phyloP scores from a whole-genome alignment of 2,888 invertebrate species.

The Himalopsyche japonica region DNA sequence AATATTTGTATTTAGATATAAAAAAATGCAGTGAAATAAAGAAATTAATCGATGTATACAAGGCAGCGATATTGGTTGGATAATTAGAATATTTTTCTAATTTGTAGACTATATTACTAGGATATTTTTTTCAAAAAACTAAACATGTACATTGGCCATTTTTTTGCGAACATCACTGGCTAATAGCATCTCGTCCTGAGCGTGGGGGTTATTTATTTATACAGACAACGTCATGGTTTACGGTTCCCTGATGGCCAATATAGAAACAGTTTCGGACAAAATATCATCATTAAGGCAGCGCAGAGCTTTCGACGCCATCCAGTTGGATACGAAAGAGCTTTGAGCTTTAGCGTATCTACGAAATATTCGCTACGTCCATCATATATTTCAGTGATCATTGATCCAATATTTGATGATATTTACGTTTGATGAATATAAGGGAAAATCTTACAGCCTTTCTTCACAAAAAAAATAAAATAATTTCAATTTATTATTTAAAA shows the following conservation, averaged over 20 bases:
- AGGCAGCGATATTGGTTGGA: no score
- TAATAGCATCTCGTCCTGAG: neutral
- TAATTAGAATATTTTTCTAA: no score
- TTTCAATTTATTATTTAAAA: no score
- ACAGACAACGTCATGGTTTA: constrained; percentile 1
- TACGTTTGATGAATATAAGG: neutral
- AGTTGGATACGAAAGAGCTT: neutral
- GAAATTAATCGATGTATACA: no score
- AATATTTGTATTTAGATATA: no score
- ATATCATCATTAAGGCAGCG: constrained; percentile 17
- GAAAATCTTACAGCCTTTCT: no score
- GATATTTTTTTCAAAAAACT: no score
- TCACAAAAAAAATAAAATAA: no score
- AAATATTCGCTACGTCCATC: neutral
- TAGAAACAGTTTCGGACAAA: constrained; percentile 15
- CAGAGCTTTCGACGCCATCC: neutral
- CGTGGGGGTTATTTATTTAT: constrained; percentile 10
- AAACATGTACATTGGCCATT: no score
- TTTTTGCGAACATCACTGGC: neutral
- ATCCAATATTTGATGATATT: neutral
- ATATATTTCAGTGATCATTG: neutral
- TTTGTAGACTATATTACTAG: no score
- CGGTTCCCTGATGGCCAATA: constrained; percentile 5
- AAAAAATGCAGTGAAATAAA: no score
- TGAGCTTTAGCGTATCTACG: neutral